Evolutionary conservation across 53 echinoderm and acorn worm genomes (phyloP).

Genomic region (Mesocentrotus franciscanus): DNA sequence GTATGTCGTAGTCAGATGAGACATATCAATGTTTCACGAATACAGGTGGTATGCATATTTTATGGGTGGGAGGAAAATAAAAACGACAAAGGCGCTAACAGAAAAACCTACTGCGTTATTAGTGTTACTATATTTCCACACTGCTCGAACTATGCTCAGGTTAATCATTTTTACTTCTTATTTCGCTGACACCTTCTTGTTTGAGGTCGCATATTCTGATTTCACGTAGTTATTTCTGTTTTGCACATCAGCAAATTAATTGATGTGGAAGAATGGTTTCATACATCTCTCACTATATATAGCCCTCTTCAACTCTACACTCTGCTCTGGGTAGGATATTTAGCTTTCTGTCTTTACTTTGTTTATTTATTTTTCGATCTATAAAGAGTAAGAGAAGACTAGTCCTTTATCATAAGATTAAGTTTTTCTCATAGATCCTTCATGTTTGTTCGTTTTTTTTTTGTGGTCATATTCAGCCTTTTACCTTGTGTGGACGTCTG

Average conservation of each 20-base stretch:
- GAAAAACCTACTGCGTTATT: neutral
- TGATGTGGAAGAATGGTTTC: neutral
- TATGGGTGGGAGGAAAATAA: neutral
- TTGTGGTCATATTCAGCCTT: no score
- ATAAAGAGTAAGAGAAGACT: no score
- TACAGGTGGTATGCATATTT: neutral
- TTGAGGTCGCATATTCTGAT: neutral
- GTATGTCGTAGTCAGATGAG: no score
- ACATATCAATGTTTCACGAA: neutral
- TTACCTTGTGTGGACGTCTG: no score
- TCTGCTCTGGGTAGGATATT: no score
- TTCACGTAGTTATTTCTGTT: neutral
- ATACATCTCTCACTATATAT: neutral
- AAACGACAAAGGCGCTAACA: neutral
- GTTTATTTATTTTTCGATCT: no score
- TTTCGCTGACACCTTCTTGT: neutral
- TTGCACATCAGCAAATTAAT: neutral
- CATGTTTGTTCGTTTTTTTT: no score
- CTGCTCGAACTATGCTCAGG: neutral
- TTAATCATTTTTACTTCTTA: neutral
- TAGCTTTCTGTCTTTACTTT: no score
- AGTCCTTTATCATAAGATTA: no score
- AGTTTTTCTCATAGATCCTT: no score
- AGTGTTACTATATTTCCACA: neutral
- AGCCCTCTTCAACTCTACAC: no score